Evolutionary conservation across 1,140 invertebrate species (phyloP), one percentile per base, ranked within the genome.

Genomic region (Zaprionus kolodkinae): DNA sequence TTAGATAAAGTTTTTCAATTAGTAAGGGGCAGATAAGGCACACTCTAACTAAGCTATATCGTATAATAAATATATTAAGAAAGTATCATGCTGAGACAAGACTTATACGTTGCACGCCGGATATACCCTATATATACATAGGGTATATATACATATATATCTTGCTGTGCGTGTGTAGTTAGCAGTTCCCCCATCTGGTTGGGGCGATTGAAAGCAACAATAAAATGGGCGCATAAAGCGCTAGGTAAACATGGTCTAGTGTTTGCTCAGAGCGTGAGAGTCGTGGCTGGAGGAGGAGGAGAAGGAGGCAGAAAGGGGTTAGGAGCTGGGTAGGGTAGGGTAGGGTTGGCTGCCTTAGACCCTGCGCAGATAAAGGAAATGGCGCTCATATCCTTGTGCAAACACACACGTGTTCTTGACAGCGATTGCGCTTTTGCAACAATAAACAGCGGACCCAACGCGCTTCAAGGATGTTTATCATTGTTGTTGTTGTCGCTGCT

Each of bases 321-420:
- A n/a, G 21, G 40, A n/a, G 21, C 3, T 35, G 33, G 10, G 30
- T 10, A 12, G n/a, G 15, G 3, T 21, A n/a, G 25, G 55, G 11
- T 30, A 17, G 36, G 25, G 5, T 15, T 35, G 52, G 27, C 17
- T 30, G 54, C 40, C 59, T 15, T 12, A 50, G 54, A 70, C 61
- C 45, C 45, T 65, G 61, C 50, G 62, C 40, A 69, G 70, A 73
- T 77, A 76, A 74, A 79, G 85, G 71, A 81, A 89, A 89, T 66
- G 75, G 69, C 56, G 61, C 82, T 64, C 71, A 78, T 89, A 89
- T 88, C 85, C 85, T 88, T 89, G 85, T 85, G 78, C 85, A 88
- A 88, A 88, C 85, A 88, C 85, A 79, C 85, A 88, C 85, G 85
- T 88, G 85, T 81, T 85, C 78, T 85, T 89, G 86, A 88, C 85